Base-by-base conservation (phyloP, 2,113 vertebrate species). In the Colius striatus region DNA sequence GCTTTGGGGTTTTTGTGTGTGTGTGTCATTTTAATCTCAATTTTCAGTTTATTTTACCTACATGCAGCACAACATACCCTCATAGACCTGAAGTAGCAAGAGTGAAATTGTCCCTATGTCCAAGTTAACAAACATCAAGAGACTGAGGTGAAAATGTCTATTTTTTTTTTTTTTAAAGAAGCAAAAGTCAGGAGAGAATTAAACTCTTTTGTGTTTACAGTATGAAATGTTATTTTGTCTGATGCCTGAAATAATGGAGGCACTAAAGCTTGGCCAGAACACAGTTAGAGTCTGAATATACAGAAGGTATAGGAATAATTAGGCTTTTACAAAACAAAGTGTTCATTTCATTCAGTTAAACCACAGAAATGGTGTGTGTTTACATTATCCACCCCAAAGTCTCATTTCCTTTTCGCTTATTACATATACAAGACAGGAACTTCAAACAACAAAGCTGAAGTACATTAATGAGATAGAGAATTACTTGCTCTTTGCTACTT, bases 391-490 rank as follows among this genome's bases (percentile, higher is more conserved):
- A 62, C 84, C 86, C 72, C 65, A 36, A 93, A 86, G 75, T 62
- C 73, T 95, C 90, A 89, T 94, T 94, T 97, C 95, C 95, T 96
- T 92, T 72, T 30, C 76, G 62, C 78, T 95, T 95, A 91, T 79
- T 95, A 90, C 55, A 65, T 85, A 43, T 16, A 74, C 4, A 22
- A 79, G 90, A 75, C 60, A 93, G 73, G 75, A 93, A 87, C 87
- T 79, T 79, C 75, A 95, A 92, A 92, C 58, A 95, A 86, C 36
- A 89, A 45, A 89, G 75, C 90, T 62, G 72, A 92, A 72, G 54
- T 53, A 26, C 81, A 13, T 71, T 66, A 95, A 94, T 83, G 58
- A 91, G 79, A 76, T 12, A 3, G 16, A 68, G 73, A 95, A 90
- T 21, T 15, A 76, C 50, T 87, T 74, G 60, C 5, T 45, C 43